phyloP scores from a whole-genome alignment of 1,140 invertebrate species.

The Antheraea pernyi region DNA sequence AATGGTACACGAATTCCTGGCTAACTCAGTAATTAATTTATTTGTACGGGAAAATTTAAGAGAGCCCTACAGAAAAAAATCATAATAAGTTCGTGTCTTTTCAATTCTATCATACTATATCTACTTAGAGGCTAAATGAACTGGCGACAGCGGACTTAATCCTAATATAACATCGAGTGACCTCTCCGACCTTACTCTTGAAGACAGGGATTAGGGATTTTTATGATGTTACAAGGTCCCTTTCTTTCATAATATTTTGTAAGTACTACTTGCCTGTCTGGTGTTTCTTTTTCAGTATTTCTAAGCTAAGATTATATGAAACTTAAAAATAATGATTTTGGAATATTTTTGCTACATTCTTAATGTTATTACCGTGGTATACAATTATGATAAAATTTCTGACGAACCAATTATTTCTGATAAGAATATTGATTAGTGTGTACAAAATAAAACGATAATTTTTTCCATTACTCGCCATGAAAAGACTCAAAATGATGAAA shows the following conservation, averaged over 20 bases:
- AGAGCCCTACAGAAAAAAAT: background rate
- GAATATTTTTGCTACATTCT: too few relatives aligned
- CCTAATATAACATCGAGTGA: conserved; percentile 10
- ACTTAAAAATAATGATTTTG: too few relatives aligned
- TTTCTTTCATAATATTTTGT: background rate
- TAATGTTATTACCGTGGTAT: too few relatives aligned
- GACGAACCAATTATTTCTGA: too few relatives aligned
- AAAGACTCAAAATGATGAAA: too few relatives aligned
- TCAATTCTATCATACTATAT: background rate
- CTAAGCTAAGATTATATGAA: too few relatives aligned
- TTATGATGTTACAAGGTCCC: conserved; percentile 9
- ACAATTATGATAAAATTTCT: too few relatives aligned
- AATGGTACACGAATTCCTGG: too few relatives aligned
- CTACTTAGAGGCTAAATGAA: conserved; percentile 5
- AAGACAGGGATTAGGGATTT: conserved; percentile 4
- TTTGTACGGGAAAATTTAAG: background rate
- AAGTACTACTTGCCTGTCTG: background rate
- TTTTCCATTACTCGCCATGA: too few relatives aligned
- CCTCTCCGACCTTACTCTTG: conserved; percentile 1
- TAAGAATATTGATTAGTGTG: too few relatives aligned
- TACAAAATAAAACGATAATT: too few relatives aligned
- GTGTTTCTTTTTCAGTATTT: background rate
- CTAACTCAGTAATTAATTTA: background rate
- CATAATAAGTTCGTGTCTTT: background rate
- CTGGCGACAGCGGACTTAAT: conserved; percentile 2